These are phyloP conservation scores for Thunnus thynnus DNA, from an alignment of 2,113 vertebrate species.

Conservation along the genomic window DNA sequence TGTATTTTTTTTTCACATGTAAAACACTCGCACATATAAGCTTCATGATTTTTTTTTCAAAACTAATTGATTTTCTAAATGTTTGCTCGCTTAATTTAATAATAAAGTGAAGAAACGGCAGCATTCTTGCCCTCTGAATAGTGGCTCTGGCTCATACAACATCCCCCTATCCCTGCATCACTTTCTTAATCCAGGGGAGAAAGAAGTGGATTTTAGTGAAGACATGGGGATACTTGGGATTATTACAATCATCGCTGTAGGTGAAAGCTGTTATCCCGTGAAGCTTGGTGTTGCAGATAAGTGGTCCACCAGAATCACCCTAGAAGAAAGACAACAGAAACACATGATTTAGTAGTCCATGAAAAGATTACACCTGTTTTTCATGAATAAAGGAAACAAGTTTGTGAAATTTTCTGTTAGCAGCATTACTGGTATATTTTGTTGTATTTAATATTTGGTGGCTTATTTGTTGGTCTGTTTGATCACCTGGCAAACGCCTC, in stretches of 20 bases:
- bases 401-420: neutral
- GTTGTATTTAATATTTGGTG: conserved; percentile 10
- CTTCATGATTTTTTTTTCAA: neutral
- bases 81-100: neutral
- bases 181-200: conserved; percentile 71
- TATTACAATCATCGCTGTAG: fast-evolving
- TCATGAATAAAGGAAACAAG: neutral
- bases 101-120: neutral
- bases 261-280: conserved; percentile 62
- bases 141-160: neutral
- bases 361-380: neutral
- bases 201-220: conserved; percentile 67
- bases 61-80: neutral
- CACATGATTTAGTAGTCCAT: neutral
- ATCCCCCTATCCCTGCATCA: conserved; percentile 28
- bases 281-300: conserved; percentile 64
- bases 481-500: conserved; percentile 75
- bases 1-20: neutral
- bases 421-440: neutral
- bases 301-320: conserved; percentile 80
- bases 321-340: conserved; percentile 16
- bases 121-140: neutral
- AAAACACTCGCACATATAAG: neutral
- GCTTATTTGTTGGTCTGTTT: neutral
- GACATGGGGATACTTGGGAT: conserved; percentile 64